Evolutionary conservation across 2,797 vertebrate genomes (phyloP).

Genomic region (Nannoperca obscura): DNA sequence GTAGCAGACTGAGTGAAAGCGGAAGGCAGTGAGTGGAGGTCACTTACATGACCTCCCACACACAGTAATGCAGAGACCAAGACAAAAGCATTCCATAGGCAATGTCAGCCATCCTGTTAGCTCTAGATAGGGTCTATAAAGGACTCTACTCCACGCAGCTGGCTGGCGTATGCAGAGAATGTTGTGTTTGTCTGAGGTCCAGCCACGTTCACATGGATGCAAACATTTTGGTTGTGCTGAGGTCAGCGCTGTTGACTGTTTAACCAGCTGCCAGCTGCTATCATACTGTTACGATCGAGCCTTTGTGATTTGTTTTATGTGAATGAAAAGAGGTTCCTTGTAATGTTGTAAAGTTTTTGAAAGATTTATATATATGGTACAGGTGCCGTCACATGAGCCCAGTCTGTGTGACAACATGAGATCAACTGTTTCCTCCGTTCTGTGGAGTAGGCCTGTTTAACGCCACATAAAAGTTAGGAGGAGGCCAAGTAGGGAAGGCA

Average conservation of each 20-base stretch:
- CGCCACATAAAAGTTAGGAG: constrained; percentile 66
- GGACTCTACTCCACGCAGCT: constrained; percentile 62
- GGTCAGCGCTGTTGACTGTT: constrained; percentile 64
- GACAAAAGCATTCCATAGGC: constrained; percentile 80
- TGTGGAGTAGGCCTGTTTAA: constrained; percentile 57
- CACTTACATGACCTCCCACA: constrained; percentile 72
- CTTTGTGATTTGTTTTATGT: constrained; percentile 3
- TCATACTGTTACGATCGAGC: constrained; percentile 38
- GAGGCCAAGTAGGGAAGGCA: constrained; percentile 34
- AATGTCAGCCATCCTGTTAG: constrained; percentile 70
- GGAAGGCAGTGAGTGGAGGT: constrained; percentile 80
- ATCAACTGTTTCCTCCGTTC: constrained; percentile 46
- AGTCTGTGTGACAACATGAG: constrained; percentile 40
- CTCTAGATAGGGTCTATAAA: constrained; percentile 61
- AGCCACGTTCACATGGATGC: constrained; percentile 48
- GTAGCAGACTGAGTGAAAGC: constrained; percentile 83
- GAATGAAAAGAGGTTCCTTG: not conserved
- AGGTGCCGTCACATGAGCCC: constrained; percentile 30
- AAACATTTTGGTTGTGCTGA: constrained; percentile 59
- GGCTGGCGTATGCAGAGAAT: constrained; percentile 60
- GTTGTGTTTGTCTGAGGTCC: constrained; percentile 69
- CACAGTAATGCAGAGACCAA: constrained; percentile 64
- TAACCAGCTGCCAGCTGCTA: constrained; percentile 69
- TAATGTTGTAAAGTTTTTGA: not conserved
- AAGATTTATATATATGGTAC: constrained; percentile 13